A percentile compares a stretch with the other conserved stretches of the same genome.
These are phyloP conservation scores for Ariolimax columbianus DNA, from an alignment of 2,888 invertebrate species.

Conservation along the genomic window DNA sequence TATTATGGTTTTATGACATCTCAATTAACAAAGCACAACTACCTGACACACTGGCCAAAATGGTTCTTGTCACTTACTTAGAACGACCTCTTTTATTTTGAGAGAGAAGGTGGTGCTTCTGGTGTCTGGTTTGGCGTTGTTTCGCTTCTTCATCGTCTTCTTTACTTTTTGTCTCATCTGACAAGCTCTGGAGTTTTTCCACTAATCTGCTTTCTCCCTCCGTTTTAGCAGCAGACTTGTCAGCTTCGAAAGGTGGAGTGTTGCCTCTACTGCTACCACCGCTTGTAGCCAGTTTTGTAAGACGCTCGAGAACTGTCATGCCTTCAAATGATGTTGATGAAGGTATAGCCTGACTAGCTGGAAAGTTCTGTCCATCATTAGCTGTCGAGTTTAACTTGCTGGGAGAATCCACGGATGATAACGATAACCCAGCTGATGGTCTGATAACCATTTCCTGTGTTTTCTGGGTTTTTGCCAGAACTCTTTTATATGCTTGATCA, in stretches of 20 bases:
- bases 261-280: conserved; percentile 43
- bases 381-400: conserved; percentile 46
- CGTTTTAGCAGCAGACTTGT: background rate
- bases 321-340: conserved; percentile 49
- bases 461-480: conserved; percentile 89
- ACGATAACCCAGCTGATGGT: conserved; percentile 53
- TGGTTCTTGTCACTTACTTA: conserved; percentile 33
- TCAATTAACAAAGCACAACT: too few relatives aligned
- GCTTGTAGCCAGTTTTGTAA: conserved; percentile 46
- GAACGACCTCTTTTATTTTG: conserved; percentile 33
- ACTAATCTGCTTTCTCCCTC: conserved; percentile 25
- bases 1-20: too few relatives aligned
- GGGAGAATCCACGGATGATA: conserved; percentile 40
- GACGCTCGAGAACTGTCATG: conserved; percentile 48
- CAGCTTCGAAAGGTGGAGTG: conserved; percentile 28
- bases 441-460: conserved; percentile 60
- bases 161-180: conserved; percentile 20
- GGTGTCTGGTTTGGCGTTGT: conserved; percentile 39
- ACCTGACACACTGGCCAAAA: too few relatives aligned
- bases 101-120: conserved; percentile 37
- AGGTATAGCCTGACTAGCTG: conserved; percentile 1
- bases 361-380: conserved; percentile 35
- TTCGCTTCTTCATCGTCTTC: conserved; percentile 50
- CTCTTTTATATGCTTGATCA: conserved; percentile 93
- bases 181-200: conserved; percentile 27